Base-by-base conservation (phyloP, 2,113 vertebrate species). In the Platichthys stellatus region DNA sequence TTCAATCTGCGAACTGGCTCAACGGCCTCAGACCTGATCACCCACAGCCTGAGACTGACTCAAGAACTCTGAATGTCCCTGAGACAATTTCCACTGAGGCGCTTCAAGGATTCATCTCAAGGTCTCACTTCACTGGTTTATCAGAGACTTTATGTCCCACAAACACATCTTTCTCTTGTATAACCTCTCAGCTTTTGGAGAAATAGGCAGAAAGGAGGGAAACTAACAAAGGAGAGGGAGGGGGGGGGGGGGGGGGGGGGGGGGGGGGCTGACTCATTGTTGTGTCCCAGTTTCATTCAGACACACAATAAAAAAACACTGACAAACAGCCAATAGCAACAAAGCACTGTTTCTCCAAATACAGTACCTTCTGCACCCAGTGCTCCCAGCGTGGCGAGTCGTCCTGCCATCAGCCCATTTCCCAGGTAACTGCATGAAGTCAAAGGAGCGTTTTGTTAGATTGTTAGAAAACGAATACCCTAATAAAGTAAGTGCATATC, bases 391-490 rank as follows among this genome's bases (percentile, higher is more conserved):
- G 93, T 94, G 65, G 96, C 95, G 47, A 99, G 93, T 59, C 97
- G 95, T 67, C 96, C 97, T 47, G 95, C 95, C 95, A 98, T 99
- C 77, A 99, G 93, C 83, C 98, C 98, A 86, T 97, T 95, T 64
- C 96, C 97, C 74, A 99, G 92, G 91, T 99, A 99, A 92, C 98
- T 99, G 93, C 54, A 85, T 56, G 69, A 35, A 76, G 40, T 21
- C 80, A 82, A 15, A 81, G 40, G 58, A 13, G 2, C 2, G 12
- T 13, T 66, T 67, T 65, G 57, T 75, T 40, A 40, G 20, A 51
- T 18, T 1, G 10, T 78, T 63, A 63, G 31, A 1, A 71, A 77
- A 85, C 72, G 9, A 28, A n/a, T 28, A 38, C 5, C 63, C 53
- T n/a, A 47, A 66, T 57, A 53, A 58, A 76, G 28, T 56, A 62